These are phyloP conservation scores for Nephrotoma flavescens DNA, from an alignment of 2,888 invertebrate species.

Conservation along the genomic window DNA sequence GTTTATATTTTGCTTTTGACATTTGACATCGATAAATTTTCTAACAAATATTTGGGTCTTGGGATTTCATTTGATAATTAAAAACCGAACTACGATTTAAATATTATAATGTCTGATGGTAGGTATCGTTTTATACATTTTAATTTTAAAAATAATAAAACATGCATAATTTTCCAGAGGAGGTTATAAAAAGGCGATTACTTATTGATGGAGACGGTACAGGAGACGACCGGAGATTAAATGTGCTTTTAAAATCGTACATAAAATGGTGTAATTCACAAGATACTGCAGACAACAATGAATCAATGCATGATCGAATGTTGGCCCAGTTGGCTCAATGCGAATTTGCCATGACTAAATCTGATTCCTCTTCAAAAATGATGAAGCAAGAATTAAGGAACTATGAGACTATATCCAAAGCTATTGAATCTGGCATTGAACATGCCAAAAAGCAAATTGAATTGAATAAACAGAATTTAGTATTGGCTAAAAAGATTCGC, in stretches of 20 bases:
- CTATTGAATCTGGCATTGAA: conserved; percentile 66
- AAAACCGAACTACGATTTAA: neutral
- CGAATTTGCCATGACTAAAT: conserved; percentile 76
- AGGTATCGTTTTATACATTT: neutral
- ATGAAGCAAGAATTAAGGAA: conserved; percentile 70
- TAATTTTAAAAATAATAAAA: neutral
- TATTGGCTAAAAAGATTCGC: conserved; percentile 70
- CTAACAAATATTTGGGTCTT: neutral
- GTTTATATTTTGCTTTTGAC: neutral
- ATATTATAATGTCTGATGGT: conserved; percentile 9
- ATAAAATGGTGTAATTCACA: conserved; percentile 66
- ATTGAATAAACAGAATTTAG: conserved; percentile 63
- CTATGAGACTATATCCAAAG: conserved; percentile 60
- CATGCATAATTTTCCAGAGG: conserved; percentile 47
- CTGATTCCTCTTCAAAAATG: conserved; percentile 63
- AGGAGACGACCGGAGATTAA: conserved; percentile 84
- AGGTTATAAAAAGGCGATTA: conserved; percentile 78
- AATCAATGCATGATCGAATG: conserved; percentile 62
- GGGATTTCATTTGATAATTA: neutral
- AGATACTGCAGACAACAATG: conserved; percentile 50
- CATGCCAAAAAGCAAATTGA: conserved; percentile 68
- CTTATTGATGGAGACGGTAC: conserved; percentile 95
- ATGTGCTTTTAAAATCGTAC: conserved; percentile 67
- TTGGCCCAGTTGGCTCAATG: conserved; percentile 72
- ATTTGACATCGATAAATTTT: neutral